phyloP scores from a whole-genome alignment of 2,888 invertebrate genomes.

The Limnephilus auricula region DNA sequence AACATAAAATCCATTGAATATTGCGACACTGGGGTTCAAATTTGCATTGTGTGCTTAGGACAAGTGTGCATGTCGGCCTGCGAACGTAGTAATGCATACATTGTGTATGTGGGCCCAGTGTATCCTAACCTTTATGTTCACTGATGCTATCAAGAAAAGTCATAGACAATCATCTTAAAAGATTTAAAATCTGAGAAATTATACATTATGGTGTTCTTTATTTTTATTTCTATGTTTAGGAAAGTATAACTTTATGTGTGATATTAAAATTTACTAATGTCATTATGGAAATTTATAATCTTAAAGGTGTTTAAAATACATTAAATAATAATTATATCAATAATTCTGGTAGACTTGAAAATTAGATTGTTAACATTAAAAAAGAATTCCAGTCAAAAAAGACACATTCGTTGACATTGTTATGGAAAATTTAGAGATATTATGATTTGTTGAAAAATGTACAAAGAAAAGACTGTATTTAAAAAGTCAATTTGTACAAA shows the following conservation, averaged over 20 bases:
- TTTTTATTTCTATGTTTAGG: not conserved
- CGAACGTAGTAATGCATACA: no score
- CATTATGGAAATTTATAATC: not conserved
- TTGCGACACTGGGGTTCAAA: no score
- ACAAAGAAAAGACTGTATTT: not conserved
- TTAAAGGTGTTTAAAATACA: not conserved
- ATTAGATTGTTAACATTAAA: not conserved
- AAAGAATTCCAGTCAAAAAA: conserved; percentile 23
- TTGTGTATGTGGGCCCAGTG: no score
- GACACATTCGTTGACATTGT: conserved; percentile 11
- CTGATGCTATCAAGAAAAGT: not conserved
- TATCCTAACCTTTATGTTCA: not conserved
- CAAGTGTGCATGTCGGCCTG: no score
- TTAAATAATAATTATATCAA: not conserved
- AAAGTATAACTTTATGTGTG: not conserved
- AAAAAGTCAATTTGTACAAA: not conserved
- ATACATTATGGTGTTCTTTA: not conserved
- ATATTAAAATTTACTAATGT: not conserved
- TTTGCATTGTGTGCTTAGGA: no score
- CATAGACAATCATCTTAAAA: not conserved
- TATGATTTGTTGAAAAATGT: not conserved
- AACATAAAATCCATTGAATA: no score
- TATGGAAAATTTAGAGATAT: conserved; percentile 7
- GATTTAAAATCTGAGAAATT: not conserved
- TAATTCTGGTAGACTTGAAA: not conserved